These are phyloP conservation scores for Gasterosteus nipponicus DNA, from an alignment of 2,113 vertebrate species.

Conservation along the genomic window DNA sequence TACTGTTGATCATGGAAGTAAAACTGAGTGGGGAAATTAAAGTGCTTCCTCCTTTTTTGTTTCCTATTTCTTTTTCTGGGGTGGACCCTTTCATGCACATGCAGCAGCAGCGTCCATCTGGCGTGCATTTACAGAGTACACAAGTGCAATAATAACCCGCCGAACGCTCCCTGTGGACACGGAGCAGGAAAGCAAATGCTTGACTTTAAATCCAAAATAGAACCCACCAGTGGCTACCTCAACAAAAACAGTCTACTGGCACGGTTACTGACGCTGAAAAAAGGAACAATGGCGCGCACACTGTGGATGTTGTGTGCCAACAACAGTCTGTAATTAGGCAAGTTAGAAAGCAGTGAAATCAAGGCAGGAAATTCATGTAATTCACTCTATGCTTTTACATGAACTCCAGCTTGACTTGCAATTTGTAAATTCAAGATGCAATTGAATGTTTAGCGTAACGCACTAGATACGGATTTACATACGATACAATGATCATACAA, in stretches of 20 bases:
- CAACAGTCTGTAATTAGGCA: conserved; percentile 32
- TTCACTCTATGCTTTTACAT: background rate
- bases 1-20: conserved; percentile 58
- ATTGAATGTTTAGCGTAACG: conserved; percentile 13
- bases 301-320: conserved; percentile 38
- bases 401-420: background rate
- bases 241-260: conserved; percentile 58
- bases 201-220: conserved; percentile 77
- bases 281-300: conserved; percentile 57
- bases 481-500: conserved; percentile 24
- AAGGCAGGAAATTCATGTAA: conserved; percentile 20
- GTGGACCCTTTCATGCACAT: conserved; percentile 54
- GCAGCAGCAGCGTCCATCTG: conserved; percentile 70
- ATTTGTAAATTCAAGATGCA: conserved; percentile 8
- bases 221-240: conserved; percentile 54
- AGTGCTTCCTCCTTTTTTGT: conserved; percentile 66
- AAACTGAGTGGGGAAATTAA: conserved; percentile 58
- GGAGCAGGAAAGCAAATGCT: conserved; percentile 70
- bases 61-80: conserved; percentile 33
- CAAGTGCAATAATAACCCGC: conserved; percentile 74
- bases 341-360: conserved; percentile 20
- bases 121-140: conserved; percentile 76
- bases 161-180: conserved; percentile 65
- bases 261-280: conserved; percentile 52
- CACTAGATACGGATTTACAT: conserved; percentile 14